These are phyloP conservation scores for Apostichopus leukothele DNA, from an alignment of 53 echinoderm and acorn worm genomes.

Conservation along the genomic window DNA sequence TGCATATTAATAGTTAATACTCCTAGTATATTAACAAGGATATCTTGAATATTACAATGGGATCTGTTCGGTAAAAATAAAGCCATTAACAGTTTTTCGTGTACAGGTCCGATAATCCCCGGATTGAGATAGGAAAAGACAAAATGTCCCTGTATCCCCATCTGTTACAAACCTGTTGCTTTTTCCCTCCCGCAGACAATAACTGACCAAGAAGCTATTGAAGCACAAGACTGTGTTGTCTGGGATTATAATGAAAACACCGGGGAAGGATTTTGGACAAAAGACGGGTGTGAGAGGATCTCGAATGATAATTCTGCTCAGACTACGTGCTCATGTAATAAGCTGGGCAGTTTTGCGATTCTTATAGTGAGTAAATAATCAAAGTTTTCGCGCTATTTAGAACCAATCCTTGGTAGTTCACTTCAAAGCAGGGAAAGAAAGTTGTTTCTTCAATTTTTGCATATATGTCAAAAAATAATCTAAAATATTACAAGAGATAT, in stretches of 20 bases:
- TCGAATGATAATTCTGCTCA: not conserved
- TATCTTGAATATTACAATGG: not conserved
- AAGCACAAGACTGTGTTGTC: not conserved
- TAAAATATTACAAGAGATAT: not conserved
- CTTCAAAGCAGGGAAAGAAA: not conserved
- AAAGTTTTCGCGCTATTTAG: not conserved
- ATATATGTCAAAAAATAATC: no score
- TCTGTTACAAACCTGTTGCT: not conserved
- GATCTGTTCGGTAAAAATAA: not conserved
- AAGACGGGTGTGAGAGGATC: constrained; percentile 11
- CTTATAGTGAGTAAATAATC: not conserved
- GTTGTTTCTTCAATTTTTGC: no score
- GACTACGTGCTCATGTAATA: constrained; percentile 11
- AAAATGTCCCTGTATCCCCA: not conserved
- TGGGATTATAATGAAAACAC: constrained; percentile 19
- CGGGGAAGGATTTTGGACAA: constrained; percentile 15
- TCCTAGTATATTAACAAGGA: not conserved
- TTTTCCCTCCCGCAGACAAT: not conserved
- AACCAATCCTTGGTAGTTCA: not conserved
- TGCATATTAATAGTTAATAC: not conserved
- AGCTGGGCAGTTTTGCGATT: constrained; percentile 19
- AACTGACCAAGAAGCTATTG: not conserved
- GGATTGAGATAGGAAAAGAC: not conserved
- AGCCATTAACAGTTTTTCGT: no score
- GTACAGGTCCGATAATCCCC: no score